Evolutionary conservation across 1,140 invertebrate genomes (phyloP), one percentile per base, ranked within the genome.

Genomic region (Drepana arcuata): DNA sequence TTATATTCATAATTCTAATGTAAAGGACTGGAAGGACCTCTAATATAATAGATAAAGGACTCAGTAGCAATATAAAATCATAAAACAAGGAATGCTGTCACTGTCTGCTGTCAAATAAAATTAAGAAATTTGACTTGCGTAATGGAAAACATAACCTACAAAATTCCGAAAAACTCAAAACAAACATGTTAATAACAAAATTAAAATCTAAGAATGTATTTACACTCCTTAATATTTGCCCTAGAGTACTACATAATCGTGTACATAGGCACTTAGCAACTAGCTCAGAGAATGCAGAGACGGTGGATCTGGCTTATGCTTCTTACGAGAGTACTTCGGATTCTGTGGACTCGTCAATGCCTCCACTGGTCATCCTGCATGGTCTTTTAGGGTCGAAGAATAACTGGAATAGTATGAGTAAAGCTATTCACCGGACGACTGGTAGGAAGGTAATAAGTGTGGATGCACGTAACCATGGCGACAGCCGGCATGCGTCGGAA

Each of bases 401-500:
- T 46, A 96, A 96, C 67, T 96, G 93, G 92, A 92, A 92, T 37
- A 90, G 88, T 43, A 79, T 97, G 41, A 91, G 92, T 10, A 96
- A 94, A 83, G 86, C 86, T 2, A 88, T 96, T 25, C 87, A 91
- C 50, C 82, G 82, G 34, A 86, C 85, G 36, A 91, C 89, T 7
- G 85, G 87, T n/a, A 83, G 82, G 26, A 86, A 94, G 89, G 88
- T 97, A 0, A 90, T 95, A 25, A 86, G 91, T 7, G 82, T 97
- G 15, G 96, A 98, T 85, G 91, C 92, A 1, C 87, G 95, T 62
- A 98, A 98, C 79, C 96, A 98, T 83, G 96, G 96, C 0, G 94
- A 96, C 34, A 97, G 94, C 62, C 90, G 91, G 1, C 95, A 97
- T 66, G 85, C 88, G 1, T 41, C 83, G 2, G 84, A 90, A 0